Base-by-base conservation (phyloP, 1,140 invertebrate species). In the Phymastichus coffea region DNA sequence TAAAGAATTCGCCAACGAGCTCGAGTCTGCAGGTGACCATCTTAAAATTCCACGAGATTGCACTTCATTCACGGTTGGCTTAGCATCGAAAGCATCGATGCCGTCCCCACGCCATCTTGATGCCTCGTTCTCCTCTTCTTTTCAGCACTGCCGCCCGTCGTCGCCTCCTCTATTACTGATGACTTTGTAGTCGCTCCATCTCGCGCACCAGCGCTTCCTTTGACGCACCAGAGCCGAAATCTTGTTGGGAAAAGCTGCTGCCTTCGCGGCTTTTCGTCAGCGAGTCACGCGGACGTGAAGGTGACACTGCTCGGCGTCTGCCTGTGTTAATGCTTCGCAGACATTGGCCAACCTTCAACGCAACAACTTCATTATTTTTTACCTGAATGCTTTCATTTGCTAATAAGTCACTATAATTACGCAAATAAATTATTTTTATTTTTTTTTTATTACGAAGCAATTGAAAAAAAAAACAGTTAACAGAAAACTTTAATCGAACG, bases 21-120 rank as follows among this genome's bases (percentile, higher is more conserved):
- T 67, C 54, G 57, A 62, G 57, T 56, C 61, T 62, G 60, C 58
- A 63, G 61, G 64, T 70, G 68, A 68, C 69, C 69, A 67, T 75
- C 74, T 73, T 75, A 58, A 63, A 70, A 76, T 77, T 76, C 73
- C 73, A 63, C 64, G 54, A 76, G 71, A 75, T 70, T 77, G 65
- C 71, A 67, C 72, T 65, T 67, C 30, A 62, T 70, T 74, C 65
- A 70, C 66, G 70, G 67, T 69, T 70, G 66, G 70, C 64, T 69
- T 72, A 61, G 63, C 68, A 61, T 44, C 66, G 70, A 58, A 74
- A 76, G 68, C 67, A 60, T 57, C 58, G 64, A 54, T 41, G 44
- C 25, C 14, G 37, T 12, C 22, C 10, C 23, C 17, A 20, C 33
- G 53, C 35, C 47, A 58, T 54, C 60, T 58, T 54, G 19, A 19